Evolutionary conservation across 1,140 invertebrate genomes (phyloP), one percentile per base, ranked within the genome.

Genomic region (Linepithema humile): DNA sequence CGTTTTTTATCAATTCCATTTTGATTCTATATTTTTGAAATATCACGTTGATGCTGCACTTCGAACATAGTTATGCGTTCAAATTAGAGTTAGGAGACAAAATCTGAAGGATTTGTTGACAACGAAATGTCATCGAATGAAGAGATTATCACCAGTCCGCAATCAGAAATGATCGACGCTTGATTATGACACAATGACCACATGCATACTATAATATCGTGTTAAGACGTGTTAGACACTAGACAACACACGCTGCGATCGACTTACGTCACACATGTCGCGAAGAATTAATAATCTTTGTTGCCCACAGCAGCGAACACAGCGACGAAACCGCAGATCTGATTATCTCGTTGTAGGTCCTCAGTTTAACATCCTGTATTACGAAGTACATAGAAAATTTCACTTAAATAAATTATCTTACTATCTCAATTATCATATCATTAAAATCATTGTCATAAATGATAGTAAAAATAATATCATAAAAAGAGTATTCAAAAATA

Each of bases 181-280:
- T 55, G 75, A 53, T 85, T 40, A 74, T 82, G 69, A 85, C 74
- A 86, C 75, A 85, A 65, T 64, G 60, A 85, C 82, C 84, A 82
- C 45, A 23, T 38, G 20, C n/a, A n/a, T n/a, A n/a, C 57, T 74
- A 69, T 86, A 86, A 85, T 73, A 43, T 53, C 67, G 55, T 85
- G 67, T 67, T 85, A 73, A 82, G 69, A 50, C 50, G 60, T 86
- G 75, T 77, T 85, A 86, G 83, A 82, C 73, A 85, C 83, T 86
- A 53, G 59, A 85, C 83, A 77, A 84, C 83, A 77, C 53, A 43
- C 67, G 59, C 59, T 65, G 50, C 67, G 74, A 86, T 86, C 59
- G 75, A 73, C 35, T 86, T 86, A 75, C 84, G 74, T 85, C 74
- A 86, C 75, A 48, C 67, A 82, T 23, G 57, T 84, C 20, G 74